Conservation (phyloP, 1,140 invertebrate species). For the Odontomachus brunneus region DNA sequence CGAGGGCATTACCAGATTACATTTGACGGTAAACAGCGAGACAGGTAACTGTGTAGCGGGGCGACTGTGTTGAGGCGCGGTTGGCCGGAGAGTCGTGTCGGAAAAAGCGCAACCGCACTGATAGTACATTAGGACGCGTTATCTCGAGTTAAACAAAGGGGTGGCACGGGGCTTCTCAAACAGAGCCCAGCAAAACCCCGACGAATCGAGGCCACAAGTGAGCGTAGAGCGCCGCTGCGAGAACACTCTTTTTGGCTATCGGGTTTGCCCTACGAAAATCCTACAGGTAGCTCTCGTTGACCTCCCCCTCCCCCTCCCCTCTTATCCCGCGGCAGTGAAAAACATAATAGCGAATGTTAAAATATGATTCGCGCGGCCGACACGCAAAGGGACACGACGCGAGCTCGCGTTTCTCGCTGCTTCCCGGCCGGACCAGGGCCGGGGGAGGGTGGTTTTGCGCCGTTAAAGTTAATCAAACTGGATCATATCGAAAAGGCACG, state of each 20-base stretch:
- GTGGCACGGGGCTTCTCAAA: neutral
- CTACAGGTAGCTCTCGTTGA: neutral
- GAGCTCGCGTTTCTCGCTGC: neutral
- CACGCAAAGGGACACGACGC: neutral
- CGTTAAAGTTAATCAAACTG: neutral
- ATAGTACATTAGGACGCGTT: conserved; percentile 12
- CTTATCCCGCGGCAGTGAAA: neutral
- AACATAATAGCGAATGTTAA: neutral
- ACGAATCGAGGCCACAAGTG: neutral
- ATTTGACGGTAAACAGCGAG: conserved; percentile 42
- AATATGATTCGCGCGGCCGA: neutral
- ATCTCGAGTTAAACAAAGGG: conserved; percentile 45
- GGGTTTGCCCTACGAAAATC: neutral
- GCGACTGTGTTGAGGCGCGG: conserved; percentile 6
- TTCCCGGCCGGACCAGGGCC: too few species aligned
- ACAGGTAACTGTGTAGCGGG: conserved; percentile 5
- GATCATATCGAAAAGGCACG: conserved; percentile 1
- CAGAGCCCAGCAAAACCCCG: conserved; percentile 5
- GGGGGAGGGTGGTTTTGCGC: too few species aligned
- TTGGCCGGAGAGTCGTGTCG: neutral
- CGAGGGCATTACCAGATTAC: conserved; percentile 8
- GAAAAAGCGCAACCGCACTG: conserved; percentile 25
- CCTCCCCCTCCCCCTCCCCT: too few species aligned
- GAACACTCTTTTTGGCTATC: neutral
- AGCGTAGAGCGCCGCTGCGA: neutral